phyloP scores from a whole-genome alignment of 2,797 vertebrate genomes.

The Lophotriccus pileatus region DNA sequence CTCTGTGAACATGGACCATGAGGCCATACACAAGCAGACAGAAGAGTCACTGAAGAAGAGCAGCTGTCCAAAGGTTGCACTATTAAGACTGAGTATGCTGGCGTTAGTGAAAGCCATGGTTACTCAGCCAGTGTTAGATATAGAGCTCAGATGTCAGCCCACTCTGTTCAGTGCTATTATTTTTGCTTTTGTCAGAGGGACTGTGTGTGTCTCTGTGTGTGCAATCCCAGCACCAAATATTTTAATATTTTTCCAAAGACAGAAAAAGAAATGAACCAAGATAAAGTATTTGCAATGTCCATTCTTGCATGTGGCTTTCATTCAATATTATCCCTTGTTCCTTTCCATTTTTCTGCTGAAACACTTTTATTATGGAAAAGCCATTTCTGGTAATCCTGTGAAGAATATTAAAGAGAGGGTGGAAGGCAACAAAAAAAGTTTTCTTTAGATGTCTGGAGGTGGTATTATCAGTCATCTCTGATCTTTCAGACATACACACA shows the following conservation, averaged over 20 bases:
- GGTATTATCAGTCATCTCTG: neutral
- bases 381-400: neutral
- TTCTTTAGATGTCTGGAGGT: neutral
- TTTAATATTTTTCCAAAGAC: neutral
- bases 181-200: neutral
- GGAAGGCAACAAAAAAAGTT: neutral
- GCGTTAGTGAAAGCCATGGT: neutral
- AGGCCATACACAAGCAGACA: neutral
- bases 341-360: neutral
- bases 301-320: neutral
- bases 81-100: no score
- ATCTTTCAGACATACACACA: neutral
- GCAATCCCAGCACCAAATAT: neutral
- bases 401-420: neutral
- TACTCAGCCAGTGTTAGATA: neutral
- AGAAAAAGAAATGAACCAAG: neutral
- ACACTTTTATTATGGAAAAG: neutral
- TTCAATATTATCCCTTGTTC: neutral
- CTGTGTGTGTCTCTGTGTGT: no score
- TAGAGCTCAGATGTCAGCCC: neutral
- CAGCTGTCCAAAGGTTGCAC: neutral
- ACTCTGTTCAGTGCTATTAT: neutral
- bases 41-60: neutral
- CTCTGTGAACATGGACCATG: neutral
- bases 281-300: neutral